Conservation (phyloP, 2,113 vertebrate genomes). For the Laticauda laticaudata region DNA sequence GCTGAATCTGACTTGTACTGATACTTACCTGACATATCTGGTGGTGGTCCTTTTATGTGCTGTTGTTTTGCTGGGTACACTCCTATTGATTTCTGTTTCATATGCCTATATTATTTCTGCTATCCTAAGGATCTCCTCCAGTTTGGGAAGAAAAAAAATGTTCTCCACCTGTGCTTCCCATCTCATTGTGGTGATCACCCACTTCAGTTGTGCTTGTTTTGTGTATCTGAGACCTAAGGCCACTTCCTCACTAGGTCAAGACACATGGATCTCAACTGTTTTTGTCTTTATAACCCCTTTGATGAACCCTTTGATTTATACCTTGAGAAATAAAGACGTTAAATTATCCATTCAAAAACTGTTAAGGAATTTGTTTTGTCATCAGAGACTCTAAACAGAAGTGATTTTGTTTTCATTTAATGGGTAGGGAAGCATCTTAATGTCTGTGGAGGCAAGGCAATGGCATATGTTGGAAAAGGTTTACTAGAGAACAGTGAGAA, state of each 20-base stretch:
- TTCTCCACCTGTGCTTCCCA: constrained; percentile 51
- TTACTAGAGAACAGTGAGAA: background rate
- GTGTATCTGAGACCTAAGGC: constrained; percentile 41
- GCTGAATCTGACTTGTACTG: constrained; percentile 34
- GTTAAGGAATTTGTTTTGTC: background rate
- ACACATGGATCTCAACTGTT: background rate
- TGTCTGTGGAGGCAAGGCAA: background rate
- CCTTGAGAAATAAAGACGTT: constrained; percentile 23
- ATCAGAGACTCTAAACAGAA: background rate
- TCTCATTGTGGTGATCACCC: constrained; percentile 35
- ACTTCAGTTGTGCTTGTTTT: constrained; percentile 44
- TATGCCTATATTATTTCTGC: constrained; percentile 43
- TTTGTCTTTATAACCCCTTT: constrained; percentile 12
- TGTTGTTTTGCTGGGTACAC: constrained; percentile 28
- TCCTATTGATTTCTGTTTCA: constrained; percentile 34
- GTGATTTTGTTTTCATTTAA: background rate
- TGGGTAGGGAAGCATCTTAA: background rate
- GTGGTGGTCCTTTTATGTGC: constrained; percentile 31
- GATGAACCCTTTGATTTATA: constrained; percentile 10
- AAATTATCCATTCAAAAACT: background rate
- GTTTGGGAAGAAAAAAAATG: constrained; percentile 30
- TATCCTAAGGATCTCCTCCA: constrained; percentile 22
- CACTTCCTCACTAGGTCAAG: background rate
- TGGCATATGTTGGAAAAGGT: background rate
- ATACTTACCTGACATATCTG: constrained; percentile 11